phyloP scores from a whole-genome alignment of 2,113 vertebrate species.

The Eidolon helvum region DNA sequence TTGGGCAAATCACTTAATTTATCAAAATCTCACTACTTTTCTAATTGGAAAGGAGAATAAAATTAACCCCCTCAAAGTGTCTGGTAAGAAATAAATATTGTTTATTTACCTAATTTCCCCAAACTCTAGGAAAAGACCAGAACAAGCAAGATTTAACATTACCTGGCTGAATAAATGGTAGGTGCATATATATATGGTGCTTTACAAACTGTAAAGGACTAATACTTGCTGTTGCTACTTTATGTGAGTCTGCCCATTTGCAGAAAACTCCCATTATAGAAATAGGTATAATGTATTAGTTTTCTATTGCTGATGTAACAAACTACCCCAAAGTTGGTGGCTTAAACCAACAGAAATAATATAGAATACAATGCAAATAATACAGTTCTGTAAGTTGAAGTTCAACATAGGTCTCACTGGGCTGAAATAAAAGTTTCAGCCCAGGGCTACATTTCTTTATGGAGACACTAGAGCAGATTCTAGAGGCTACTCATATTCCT shows the following conservation, averaged over 20 bases:
- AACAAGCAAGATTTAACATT: neutral
- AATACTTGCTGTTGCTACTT: neutral
- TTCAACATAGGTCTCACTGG: neutral
- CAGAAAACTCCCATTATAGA: neutral
- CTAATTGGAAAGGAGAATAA: neutral
- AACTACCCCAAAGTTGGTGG: neutral
- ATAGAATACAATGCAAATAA: neutral
- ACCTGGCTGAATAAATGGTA: neutral
- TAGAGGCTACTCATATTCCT: neutral
- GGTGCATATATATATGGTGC: neutral
- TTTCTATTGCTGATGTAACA: neutral
- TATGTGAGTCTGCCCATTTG: neutral
- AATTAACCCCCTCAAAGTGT: neutral
- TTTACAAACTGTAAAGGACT: neutral
- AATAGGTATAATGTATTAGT: neutral
- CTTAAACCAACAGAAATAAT: neutral
- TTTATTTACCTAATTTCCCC: neutral
- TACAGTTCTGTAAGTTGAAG: neutral
- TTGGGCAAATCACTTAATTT: neutral
- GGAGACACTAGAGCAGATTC: neutral
- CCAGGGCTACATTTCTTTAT: neutral
- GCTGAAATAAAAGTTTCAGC: neutral
- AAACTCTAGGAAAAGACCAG: neutral
- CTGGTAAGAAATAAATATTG: neutral
- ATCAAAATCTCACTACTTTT: neutral